Base-by-base conservation (phyloP, 2,888 invertebrate genomes). In the Fragum sueziense region DNA sequence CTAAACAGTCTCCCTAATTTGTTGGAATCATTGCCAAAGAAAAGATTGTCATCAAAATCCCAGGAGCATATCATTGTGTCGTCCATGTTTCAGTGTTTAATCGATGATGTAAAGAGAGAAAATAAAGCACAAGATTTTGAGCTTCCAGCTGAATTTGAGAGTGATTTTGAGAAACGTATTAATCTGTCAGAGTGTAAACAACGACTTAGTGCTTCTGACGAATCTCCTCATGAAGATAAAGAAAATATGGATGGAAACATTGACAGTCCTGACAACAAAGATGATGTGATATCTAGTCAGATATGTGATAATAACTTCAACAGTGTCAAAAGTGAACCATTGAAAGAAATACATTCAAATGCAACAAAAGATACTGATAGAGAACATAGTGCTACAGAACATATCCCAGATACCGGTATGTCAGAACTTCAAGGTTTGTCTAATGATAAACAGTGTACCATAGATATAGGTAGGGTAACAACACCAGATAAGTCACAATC, bases 31-130 rank as follows among this genome's bases (percentile, higher is more conserved):
- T 4, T 57, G 25, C 4, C 9, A 25, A 57, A 57, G 25, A 61
- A 33, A 27, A 20, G 22, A 34, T 65, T 22, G 20, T 9, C 25
- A 11, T 25, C 22, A 7, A 65, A 41, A 34, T 25, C 29, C 3
- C 37, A 70, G 25, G 76, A 79, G 51, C 27, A 29, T 11, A 51
- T 87, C 27, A 78, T 88, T 14, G 57, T 90, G 11, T 85, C 88
- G 9, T 89, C 90, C 17, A 77, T 89, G 22, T 90, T 90, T 73
- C 90, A 90, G 70, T 89, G 80, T 76, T 78, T 90, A 0, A 81
- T 89, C 65, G 90, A 90, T 83, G 89, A 89, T 69, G 86, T 82
- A 27, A 88, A 85, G 65, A 84, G 87, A 76, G 62, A 82, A 20
- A 75, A 79, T 51, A 31, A 69, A 1, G 61, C 73, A 67, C 87